These are phyloP conservation scores for Limnothrissa miodon DNA, from an alignment of 2,113 vertebrate genomes.

Conservation along the genomic window DNA sequence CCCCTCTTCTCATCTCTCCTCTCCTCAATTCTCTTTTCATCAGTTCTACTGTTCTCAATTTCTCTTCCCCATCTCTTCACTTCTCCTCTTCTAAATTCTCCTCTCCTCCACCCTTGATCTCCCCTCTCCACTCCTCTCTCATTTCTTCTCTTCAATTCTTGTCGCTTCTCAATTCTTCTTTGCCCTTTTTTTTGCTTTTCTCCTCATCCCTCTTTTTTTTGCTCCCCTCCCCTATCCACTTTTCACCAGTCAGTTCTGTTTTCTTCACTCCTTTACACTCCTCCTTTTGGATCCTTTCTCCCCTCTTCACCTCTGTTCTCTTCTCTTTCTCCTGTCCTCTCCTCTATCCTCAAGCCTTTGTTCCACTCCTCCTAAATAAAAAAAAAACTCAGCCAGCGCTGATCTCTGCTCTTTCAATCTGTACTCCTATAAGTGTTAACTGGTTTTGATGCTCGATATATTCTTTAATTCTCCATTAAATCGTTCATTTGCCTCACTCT, in stretches of 20 bases:
- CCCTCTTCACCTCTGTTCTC: not conserved
- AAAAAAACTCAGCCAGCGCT: not conserved
- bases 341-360: not conserved
- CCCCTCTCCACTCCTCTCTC: slow-evolving; percentile 31
- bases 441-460: too few relatives aligned
- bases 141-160: not conserved
- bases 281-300: too few relatives aligned
- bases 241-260: too few relatives aligned
- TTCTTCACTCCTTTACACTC: too few relatives aligned
- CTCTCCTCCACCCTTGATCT: slow-evolving; percentile 14
- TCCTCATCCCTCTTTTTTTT: slow-evolving; percentile 48
- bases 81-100: slow-evolving; percentile 54
- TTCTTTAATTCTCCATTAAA: too few relatives aligned
- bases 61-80: slow-evolving; percentile 33
- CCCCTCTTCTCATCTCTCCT: not conserved
- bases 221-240: slow-evolving; percentile 24
- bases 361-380: not conserved
- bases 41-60: too few relatives aligned
- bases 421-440: too few relatives aligned
- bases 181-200: slow-evolving; percentile 50
- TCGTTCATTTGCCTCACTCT: too few relatives aligned
- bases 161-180: slow-evolving; percentile 48
- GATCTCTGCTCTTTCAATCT: too few relatives aligned
- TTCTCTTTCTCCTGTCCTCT: not conserved
- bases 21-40: not conserved